Base-by-base conservation (phyloP, 2,888 invertebrate species). In the Athalia rosae region DNA sequence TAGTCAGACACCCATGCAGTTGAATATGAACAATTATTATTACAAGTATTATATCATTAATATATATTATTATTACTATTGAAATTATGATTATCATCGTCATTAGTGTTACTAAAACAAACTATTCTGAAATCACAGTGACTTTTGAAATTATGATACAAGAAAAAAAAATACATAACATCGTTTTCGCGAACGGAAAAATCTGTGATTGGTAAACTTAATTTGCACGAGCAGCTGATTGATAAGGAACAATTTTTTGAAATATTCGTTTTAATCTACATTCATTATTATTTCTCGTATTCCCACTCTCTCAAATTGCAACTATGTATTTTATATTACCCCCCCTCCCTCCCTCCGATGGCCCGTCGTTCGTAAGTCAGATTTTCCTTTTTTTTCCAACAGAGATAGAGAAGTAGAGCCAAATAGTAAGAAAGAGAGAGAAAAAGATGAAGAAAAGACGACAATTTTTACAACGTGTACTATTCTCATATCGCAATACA, bases 11-110 rank as follows among this genome's bases (percentile, higher is more conserved):
- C 45, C 41, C 77, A 58, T 28, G 28, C 28, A 28, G n/a, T 41
- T 69, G 43, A 77, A 77, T 77, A 67, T 50, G 53, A 59, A 69
- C 47, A 50, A 61, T 61, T 74, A 61, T 61, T 61, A 41, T 28
- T 45, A 74, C n/a, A 48, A 61, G 13, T n/a, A 61, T 48, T 61
- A 9, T 59, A 59, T 15, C n/a, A 13, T 71, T 58, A 71, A 58
- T 43, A 58, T 58, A 58, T 58, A 58, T 41, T 71, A 58, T 56
- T 58, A 56, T 45, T 43, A 56, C 9, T 71, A 56, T 1, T 56
- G n/a, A 58, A 8, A 28, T 58, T 6, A 43, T n/a, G 43, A 58
- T 58, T 73, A 45, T 59, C 13, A 69, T 58, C 69, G 69, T 69
- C 67, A 77, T 66, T 56, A 58, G 8, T 47, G 13, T 50, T 71